phyloP scores from a whole-genome alignment of 1,140 invertebrate species.

The Trachymyrmex cornetzi region DNA sequence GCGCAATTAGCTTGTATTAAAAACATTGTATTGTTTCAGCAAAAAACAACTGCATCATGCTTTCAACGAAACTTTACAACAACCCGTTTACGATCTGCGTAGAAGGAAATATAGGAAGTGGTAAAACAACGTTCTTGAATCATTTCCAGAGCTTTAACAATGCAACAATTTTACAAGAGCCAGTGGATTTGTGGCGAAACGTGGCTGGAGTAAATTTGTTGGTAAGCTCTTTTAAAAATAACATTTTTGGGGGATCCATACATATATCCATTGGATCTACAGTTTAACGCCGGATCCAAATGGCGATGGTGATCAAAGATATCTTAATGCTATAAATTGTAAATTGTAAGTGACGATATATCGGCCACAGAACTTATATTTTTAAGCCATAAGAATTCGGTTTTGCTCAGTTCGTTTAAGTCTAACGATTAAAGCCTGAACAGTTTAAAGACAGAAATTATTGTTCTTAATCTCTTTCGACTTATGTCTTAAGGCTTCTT shows the following conservation, averaged over 20 bases:
- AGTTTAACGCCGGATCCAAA: no score
- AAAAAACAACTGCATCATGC: background rate
- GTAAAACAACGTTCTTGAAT: slow-evolving; percentile 96
- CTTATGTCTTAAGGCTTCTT: no score
- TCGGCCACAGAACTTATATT: no score
- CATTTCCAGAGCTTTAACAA: slow-evolving; percentile 91
- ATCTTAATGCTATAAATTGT: no score
- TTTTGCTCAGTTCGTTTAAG: no score
- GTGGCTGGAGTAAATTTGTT: slow-evolving; percentile 94
- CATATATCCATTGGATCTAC: no score
- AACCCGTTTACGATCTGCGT: slow-evolving; percentile 92
- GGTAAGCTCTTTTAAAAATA: slow-evolving; percentile 85
- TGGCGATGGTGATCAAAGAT: no score
- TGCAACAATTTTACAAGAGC: slow-evolving; percentile 88
- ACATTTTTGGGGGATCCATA: background rate
- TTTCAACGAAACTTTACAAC: slow-evolving; percentile 46
- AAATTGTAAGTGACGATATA: no score
- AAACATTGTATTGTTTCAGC: slow-evolving; percentile 21
- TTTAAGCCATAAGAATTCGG: no score
- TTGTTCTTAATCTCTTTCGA: no score
- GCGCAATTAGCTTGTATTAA: background rate
- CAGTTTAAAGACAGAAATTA: no score
- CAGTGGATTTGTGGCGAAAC: slow-evolving; percentile 94
- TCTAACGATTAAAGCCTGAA: no score
- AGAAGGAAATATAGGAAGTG: slow-evolving; percentile 97